Evolutionary conservation across 2,888 invertebrate species (phyloP).

Genomic region (Criorhina ranunculi): DNA sequence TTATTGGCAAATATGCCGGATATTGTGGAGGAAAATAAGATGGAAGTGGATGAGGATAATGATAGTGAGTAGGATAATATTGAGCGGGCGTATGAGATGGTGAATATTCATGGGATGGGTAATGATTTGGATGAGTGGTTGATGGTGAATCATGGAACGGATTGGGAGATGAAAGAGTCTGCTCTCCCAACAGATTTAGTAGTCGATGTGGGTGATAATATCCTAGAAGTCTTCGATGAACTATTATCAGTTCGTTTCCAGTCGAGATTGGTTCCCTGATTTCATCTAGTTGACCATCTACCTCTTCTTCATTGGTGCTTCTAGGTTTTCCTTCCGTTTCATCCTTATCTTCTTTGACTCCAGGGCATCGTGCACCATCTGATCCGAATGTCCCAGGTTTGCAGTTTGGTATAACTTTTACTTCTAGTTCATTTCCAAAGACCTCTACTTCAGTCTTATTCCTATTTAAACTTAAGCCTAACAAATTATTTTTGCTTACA

Average conservation of each 20-base stretch:
- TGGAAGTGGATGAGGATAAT: neutral
- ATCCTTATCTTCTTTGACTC: constrained; percentile 33
- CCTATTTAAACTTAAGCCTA: constrained; percentile 26
- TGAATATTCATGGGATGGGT: neutral
- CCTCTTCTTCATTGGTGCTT: neutral
- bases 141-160: too few relatives aligned
- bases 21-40: neutral
- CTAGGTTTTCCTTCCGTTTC: constrained; percentile 21
- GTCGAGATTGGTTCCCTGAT: neutral
- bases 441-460: constrained; percentile 11
- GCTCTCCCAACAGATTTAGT: too few relatives aligned
- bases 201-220: neutral
- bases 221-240: too few relatives aligned
- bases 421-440: too few relatives aligned
- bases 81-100: neutral
- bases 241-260: too few relatives aligned
- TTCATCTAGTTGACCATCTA: too few relatives aligned
- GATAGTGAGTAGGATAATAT: neutral
- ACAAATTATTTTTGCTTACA: constrained; percentile 46
- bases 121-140: too few relatives aligned
- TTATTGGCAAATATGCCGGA: neutral
- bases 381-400: constrained; percentile 32
- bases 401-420: constrained; percentile 40
- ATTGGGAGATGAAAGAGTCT: too few relatives aligned
- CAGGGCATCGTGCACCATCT: constrained; percentile 25